A percentile compares a stretch with the other conserved stretches of the same genome.
Conservation (phyloP, 2,113 vertebrate species). For the Daboia siamensis region DNA sequence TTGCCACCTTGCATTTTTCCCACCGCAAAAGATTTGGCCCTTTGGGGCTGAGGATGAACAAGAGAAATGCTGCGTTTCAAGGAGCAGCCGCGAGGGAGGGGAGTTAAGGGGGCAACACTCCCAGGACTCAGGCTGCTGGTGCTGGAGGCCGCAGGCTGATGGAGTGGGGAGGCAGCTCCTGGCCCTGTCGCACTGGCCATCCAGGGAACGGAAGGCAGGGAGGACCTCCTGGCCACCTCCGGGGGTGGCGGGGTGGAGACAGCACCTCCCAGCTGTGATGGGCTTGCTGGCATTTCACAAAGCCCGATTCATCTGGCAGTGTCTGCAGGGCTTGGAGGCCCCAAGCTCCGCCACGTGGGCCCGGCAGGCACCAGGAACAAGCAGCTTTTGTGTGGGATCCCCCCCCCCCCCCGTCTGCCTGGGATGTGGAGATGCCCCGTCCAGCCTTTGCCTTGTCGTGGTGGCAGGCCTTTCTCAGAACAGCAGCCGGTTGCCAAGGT, state of each 20-base stretch:
- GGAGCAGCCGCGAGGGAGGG: not conserved
- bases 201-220: not conserved
- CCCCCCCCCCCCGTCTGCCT: not conserved
- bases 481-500: not conserved
- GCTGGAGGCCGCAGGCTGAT: not conserved
- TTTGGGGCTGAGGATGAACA: not conserved
- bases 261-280: not conserved
- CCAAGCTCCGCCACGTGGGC: not conserved
- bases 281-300: not conserved
- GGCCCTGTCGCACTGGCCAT: not conserved
- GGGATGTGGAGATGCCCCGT: not conserved
- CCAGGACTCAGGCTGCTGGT: not conserved
- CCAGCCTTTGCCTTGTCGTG: not conserved
- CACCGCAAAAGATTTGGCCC: not conserved
- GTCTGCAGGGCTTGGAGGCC: not conserved
- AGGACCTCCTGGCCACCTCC: not conserved
- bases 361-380: not conserved
- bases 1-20: not conserved
- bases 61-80: not conserved
- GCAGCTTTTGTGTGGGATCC: not conserved
- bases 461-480: not conserved
- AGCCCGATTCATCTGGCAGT: not conserved
- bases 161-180: not conserved
- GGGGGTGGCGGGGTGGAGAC: not conserved
- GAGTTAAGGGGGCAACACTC: not conserved